Evolutionary conservation across 1,140 invertebrate species (phyloP).

Genomic region (Trachymyrmex septentrionalis): DNA sequence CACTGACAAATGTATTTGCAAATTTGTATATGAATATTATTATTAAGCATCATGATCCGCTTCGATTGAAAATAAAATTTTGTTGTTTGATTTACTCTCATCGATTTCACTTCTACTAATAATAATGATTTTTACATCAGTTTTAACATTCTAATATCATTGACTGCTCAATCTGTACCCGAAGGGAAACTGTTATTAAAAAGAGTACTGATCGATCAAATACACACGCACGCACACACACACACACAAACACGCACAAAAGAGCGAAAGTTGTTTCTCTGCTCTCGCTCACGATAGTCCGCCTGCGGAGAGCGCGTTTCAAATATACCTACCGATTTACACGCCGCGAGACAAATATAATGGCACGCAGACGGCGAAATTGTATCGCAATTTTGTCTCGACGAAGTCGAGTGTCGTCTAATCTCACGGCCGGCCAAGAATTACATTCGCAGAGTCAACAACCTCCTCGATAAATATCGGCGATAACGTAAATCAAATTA

Average conservation of each 20-base stretch:
- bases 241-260: neutral
- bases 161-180: neutral
- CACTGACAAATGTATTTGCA: too few species aligned
- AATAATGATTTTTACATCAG: too few species aligned
- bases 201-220: neutral
- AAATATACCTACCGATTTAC: constrained; percentile 37
- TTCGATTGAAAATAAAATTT: too few species aligned
- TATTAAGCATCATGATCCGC: too few species aligned
- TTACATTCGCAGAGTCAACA: constrained; percentile 54
- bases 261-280: neutral
- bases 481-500: constrained; percentile 63
- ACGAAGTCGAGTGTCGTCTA: constrained; percentile 25
- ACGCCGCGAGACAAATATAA: constrained; percentile 39
- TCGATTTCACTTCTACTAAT: too few species aligned
- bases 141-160: neutral
- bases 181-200: neutral
- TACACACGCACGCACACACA: too few species aligned
- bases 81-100: too few species aligned
- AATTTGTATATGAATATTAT: too few species aligned
- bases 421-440: constrained; percentile 45
- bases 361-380: constrained; percentile 40
- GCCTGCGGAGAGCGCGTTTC: neutral
- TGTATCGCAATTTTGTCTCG: constrained; percentile 25
- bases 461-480: constrained; percentile 59
- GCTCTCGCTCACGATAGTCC: neutral